phyloP scores from a whole-genome alignment of 2,797 vertebrate genomes.

The Champsocephalus esox region DNA sequence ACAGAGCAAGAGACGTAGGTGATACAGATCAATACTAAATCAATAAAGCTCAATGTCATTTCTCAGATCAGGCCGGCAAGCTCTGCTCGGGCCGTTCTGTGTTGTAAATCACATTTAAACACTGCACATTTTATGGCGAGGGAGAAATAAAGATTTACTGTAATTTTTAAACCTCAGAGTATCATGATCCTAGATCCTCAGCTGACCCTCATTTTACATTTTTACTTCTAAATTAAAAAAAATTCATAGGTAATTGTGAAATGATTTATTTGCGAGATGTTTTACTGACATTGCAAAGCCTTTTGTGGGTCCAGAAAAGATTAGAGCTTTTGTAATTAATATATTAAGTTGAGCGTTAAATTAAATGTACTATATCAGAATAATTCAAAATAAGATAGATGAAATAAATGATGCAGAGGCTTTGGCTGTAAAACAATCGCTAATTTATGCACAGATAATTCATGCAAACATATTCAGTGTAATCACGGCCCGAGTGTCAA shows the following conservation, averaged over 20 bases:
- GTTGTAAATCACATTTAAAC: conserved; percentile 3
- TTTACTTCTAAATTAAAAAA: not conserved
- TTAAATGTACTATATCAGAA: not conserved
- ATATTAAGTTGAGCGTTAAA: not conserved
- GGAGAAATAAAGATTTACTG: not conserved
- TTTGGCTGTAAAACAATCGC: not conserved
- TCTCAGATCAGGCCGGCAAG: conserved; percentile 11
- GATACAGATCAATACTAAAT: conserved; percentile 65
- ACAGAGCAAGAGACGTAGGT: conserved; percentile 26
- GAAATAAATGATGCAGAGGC: not conserved
- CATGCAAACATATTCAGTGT: not conserved
- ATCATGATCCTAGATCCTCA: not conserved
- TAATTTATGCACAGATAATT: conserved; percentile 6
- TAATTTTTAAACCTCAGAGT: not conserved
- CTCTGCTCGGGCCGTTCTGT: conserved; percentile 1
- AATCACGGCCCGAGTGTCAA: not conserved
- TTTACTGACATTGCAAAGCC: not conserved
- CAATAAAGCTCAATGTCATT: conserved; percentile 59
- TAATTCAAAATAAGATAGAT: not conserved
- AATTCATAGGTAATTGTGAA: not conserved
- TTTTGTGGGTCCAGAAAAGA: no score
- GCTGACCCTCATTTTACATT: not conserved
- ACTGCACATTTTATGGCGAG: not conserved
- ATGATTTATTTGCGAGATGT: not conserved
- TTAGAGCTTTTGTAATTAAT: not conserved